Evolutionary conservation across 2,888 invertebrate genomes (phyloP), one percentile per base, ranked within the genome.

Genomic region (Spatulosminthurus flaviceps): DNA sequence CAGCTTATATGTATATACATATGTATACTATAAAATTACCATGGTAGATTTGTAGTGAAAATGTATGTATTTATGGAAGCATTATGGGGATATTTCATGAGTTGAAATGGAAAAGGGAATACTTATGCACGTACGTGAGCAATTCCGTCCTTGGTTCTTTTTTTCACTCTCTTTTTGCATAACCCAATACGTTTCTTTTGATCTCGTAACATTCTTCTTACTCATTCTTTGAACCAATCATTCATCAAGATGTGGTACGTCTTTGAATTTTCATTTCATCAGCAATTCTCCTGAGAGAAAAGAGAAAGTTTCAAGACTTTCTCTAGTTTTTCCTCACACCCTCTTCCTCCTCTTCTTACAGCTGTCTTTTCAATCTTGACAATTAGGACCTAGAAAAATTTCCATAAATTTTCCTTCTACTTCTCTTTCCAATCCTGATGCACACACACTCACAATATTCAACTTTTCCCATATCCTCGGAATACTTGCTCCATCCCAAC

Each of bases 211-310:
- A 73, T 26, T 42, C 71, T 71, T 71, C 29, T 22, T 43, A 26
- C 74, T 74, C 60, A 74, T 34, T 74, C 74, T 74, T 74, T 74
- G 74, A 61, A 61, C 74, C 74, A 74, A 74, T 74, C 74, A 74
- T 74, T 74, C 72, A 72, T 72, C 74, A 74, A 74, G 74, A 74
- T 74, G 74, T 61, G 74, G 74, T 28, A 34, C 60, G 26, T 74
- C 74, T 74, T 74, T 74, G 74, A 74, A 74, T 61, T 74, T 74
- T 74, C 74, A 74, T 74, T 74, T 74, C 74, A 74, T 74, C 74
- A 74, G 74, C 74, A 64, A 60, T 74, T 74, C 74, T 74, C 71
- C 21, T 41, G 42, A 71, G 22, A 21, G 51, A 61, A 51, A 73
- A 26, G 28, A 69, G 69, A 29, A 69, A 29, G 69, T 74, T 71